Evolutionary conservation across 2,113 vertebrate genomes (phyloP).

Genomic region (Pardalotus punctatus): DNA sequence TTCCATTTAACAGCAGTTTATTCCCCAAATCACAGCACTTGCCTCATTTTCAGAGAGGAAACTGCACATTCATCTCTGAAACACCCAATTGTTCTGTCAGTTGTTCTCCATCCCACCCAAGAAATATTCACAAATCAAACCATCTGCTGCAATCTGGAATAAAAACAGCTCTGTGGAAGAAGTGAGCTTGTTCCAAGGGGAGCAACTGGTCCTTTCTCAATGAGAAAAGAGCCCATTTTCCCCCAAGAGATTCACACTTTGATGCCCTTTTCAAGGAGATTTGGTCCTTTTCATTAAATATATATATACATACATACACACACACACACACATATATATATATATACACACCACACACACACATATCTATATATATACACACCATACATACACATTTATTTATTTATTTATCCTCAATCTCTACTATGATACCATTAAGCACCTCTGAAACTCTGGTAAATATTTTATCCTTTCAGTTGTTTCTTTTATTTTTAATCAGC

Average conservation of each 20-base stretch:
- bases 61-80: neutral
- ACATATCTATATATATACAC: too few species aligned
- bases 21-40: neutral
- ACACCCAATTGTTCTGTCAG: neutral
- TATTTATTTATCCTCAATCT: neutral
- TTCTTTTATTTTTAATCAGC: neutral
- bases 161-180: neutral
- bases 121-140: neutral
- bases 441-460: neutral
- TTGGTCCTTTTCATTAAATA: neutral
- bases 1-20: neutral
- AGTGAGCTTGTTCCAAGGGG: accelerated
- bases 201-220: neutral
- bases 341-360: too few species aligned
- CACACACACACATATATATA: too few species aligned
- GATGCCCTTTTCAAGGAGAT: neutral
- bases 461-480: neutral
- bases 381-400: too few species aligned
- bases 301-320: neutral
- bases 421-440: neutral
- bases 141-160: neutral
- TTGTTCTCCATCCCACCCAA: neutral
- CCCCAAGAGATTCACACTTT: neutral
- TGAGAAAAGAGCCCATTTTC: neutral
- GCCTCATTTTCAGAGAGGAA: neutral